Evolutionary conservation across 2,888 invertebrate genomes (phyloP), one percentile per base, ranked within the genome.

Genomic region (Bembecia ichneumoniformis): DNA sequence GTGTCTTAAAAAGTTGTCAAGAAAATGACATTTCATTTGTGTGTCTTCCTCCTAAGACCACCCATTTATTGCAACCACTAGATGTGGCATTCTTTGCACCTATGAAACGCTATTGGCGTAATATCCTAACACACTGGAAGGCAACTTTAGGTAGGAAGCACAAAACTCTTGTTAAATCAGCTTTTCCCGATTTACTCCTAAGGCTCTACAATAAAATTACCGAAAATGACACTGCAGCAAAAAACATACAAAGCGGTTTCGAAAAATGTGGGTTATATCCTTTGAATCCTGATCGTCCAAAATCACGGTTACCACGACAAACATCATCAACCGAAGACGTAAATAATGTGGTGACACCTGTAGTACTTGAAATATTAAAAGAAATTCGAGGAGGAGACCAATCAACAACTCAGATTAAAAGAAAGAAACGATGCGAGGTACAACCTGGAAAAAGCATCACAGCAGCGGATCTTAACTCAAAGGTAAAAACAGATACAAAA

Each of bases 21-120:
- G 55, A 63, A 51, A 54, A 64, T 51, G 54, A 67, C 54, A 70
- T 72, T 48, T 48, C 46, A 20, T 72, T 71, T 56, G 54, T 64
- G 17, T 62, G 59, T 46, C 51, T 69, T 16, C 64, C 62, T 46
- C 55, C 61, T 36, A 66, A 66, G 51, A 51, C 56, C 15, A 66
- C 64, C 9, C 59, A 66, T 49, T 40, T 68, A 36, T 51, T 53
- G n/a, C 67, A 66, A 51, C 63, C 62, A 17, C 56, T 71, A 28
- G 66, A 71, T 51, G 60, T 71, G 35, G 56, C 58, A 15, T 60
- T 58, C 3, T 52, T 68, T 64, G 52, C 45, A 49, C 47, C 60
- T 59, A 16, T 50, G 60, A 49, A 69, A 66, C 51, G 55, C 11
- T 49, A 56, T 47, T 68, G 66, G 67, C 49, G 61, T 47, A 51